Base-by-base conservation (phyloP, 2,797 vertebrate genomes). In the Rhinatrema bivittatum region DNA sequence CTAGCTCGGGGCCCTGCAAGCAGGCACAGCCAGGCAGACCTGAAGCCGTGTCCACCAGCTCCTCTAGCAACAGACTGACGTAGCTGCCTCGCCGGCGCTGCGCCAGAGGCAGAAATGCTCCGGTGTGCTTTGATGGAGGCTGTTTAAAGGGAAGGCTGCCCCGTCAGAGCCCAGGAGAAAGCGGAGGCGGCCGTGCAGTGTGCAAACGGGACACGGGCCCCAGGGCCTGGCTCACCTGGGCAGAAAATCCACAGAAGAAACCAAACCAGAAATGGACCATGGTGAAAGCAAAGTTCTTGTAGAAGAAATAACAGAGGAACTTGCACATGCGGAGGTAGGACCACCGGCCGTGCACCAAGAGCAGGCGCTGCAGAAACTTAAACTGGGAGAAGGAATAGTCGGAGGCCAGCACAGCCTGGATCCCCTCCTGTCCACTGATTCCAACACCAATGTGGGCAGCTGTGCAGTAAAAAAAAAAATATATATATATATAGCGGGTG, bases 181-280 rank as follows among this genome's bases (percentile, higher is more conserved):
- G 8, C 2, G 5, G 9, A 2, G 5, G 5, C 26, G 7, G 11
- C 2, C 2, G 14, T 3, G 15, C 9, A 11, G 2, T 10, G 8
- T 7, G 5, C 16, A n/a, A 12, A 25, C 36, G 23, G 24, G 28
- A 20, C 16, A 19, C 16, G 15, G 7, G 5, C 17, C n/a, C n/a
- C n/a, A n/a, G n/a, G n/a, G n/a, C n/a, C n/a, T 16, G 16, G 27
- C 70, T 19, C 53, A 95, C 94, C 91, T 97, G 94, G 2, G 94
- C 94, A 0, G 94, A 97, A 68, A 97, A 97, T 42, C 92, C 93
- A 0, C 93, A 97, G 81, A 95, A 97, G 85, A 97, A 97, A 45
- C 92, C 94, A 5, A 97, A 97, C 94, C 94, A 97, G 80, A 97
- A 97, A 69, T 97, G 94, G 77, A 97, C 94, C 91, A 97, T 94